A percentile compares a stretch with the other conserved stretches of the same genome.
Evolutionary conservation across 2,797 vertebrate species (phyloP).

Genomic region (Chromis chromis): DNA sequence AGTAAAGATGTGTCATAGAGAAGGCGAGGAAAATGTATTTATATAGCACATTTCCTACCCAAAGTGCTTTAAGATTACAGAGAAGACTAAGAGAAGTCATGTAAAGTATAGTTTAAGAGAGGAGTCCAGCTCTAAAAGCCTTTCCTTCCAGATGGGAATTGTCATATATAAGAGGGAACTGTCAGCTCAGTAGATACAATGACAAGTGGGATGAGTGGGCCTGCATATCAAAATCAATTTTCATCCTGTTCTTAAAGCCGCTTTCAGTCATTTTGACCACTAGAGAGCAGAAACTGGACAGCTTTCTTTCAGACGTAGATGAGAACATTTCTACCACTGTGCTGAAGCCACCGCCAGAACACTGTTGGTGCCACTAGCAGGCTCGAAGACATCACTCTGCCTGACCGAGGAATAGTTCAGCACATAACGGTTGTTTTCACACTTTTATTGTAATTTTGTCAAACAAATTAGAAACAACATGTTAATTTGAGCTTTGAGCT

Average conservation of each 20-base stretch:
- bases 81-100: background rate
- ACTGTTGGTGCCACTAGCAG: no score
- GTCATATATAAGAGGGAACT: slow-evolving; percentile 2
- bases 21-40: background rate
- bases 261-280: slow-evolving; percentile 6
- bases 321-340: no score
- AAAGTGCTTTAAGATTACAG: no score
- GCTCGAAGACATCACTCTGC: no score
- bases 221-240: slow-evolving; percentile 22
- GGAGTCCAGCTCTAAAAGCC: slow-evolving; percentile 10
- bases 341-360: no score
- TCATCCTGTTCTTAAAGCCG: slow-evolving; percentile 12
- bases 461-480: no score
- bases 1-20: background rate
- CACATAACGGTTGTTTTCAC: no score
- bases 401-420: no score
- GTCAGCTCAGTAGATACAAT: slow-evolving; percentile 11
- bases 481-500: background rate
- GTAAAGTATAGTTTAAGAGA: background rate
- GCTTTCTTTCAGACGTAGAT: background rate
- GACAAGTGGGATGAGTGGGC: slow-evolving; percentile 7
- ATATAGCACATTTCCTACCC: no score
- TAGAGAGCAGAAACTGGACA: background rate
- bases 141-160: slow-evolving; percentile 12
- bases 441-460: no score